phyloP scores from a whole-genome alignment of 92 coral and sea anemone species.

The Palythoa heliodiscus region DNA sequence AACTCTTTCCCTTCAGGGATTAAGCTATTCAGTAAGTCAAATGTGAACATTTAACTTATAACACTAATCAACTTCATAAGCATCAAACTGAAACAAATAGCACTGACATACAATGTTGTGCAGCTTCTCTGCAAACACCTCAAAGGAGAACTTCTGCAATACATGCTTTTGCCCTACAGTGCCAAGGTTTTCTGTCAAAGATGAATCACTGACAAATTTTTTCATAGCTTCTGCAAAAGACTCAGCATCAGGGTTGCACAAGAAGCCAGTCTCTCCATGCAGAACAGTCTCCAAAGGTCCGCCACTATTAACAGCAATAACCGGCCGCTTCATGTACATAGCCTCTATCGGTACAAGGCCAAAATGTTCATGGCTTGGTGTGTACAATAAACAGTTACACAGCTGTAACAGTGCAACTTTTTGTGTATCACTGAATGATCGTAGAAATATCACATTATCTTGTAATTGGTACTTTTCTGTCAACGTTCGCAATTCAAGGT shows the following conservation, averaged over 20 bases:
- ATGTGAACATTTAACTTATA: too few species aligned
- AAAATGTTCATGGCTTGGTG: constrained; percentile 98
- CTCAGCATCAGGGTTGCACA: constrained; percentile 92
- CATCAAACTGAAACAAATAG: constrained; percentile 84
- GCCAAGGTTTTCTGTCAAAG: constrained; percentile 71
- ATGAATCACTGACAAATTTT: constrained; percentile 72
- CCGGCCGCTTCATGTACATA: constrained; percentile 93
- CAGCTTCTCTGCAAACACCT: constrained; percentile 89
- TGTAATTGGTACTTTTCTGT: constrained; percentile 75
- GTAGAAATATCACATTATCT: constrained; percentile 82
- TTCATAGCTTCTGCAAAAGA: constrained; percentile 91
- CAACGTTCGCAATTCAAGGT: constrained; percentile 79
- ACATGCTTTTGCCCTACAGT: constrained; percentile 84
- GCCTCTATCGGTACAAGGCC: constrained; percentile 99
- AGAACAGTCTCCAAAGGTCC: constrained; percentile 95
- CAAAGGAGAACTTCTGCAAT: constrained; percentile 92
- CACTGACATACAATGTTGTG: constrained; percentile 93
- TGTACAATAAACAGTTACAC: constrained; percentile 85
- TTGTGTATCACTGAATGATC: constrained; percentile 89
- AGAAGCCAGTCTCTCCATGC: constrained; percentile 85
- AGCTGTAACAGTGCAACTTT: constrained; percentile 76
- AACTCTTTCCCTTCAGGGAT: too few species aligned
- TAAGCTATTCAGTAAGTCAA: too few species aligned
- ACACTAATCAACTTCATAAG: constrained; percentile 69
- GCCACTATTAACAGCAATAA: constrained; percentile 93